These are phyloP conservation scores for Calliphora vomitoria DNA, from an alignment of 2,888 invertebrate species.

Conservation along the genomic window DNA sequence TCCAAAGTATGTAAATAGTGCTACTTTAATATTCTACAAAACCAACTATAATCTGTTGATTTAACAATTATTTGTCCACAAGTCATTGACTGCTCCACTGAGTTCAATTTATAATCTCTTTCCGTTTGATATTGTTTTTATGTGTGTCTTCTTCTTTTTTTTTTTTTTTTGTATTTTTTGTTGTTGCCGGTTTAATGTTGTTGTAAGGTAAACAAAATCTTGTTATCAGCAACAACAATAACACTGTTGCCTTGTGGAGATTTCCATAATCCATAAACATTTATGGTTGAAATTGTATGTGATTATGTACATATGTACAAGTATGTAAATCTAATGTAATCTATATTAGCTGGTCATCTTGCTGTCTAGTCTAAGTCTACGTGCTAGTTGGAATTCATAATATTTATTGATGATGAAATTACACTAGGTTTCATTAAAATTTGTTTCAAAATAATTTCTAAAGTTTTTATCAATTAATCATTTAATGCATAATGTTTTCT, in stretches of 20 bases:
- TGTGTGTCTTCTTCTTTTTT: neutral
- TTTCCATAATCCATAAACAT: neutral
- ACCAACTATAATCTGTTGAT: neutral
- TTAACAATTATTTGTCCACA: conserved; percentile 1
- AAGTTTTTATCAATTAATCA: neutral
- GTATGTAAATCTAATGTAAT: conserved; percentile 20
- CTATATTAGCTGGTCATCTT: conserved; percentile 3
- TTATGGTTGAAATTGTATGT: neutral
- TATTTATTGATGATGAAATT: neutral
- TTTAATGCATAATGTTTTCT: too few species aligned
- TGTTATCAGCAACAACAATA: conserved; percentile 38
- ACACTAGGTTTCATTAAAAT: neutral
- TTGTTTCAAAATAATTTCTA: neutral
- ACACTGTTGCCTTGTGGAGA: conserved; percentile 24
- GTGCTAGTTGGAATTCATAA: neutral
- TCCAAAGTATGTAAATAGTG: neutral
- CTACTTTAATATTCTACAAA: neutral
- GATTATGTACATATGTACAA: neutral
- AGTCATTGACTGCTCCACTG: conserved; percentile 63
- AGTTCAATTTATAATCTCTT: conserved; percentile 49
- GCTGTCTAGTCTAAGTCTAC: conserved; percentile 59
- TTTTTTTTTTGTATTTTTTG: neutral
- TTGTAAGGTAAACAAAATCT: conserved; percentile 58
- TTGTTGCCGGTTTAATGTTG: conserved; percentile 17
- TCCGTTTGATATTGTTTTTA: conserved; percentile 12